A percentile compares a stretch with the other conserved stretches of the same genome.
phyloP scores from a whole-genome alignment of 2,888 invertebrate species.

The Teleiodes luculella region DNA sequence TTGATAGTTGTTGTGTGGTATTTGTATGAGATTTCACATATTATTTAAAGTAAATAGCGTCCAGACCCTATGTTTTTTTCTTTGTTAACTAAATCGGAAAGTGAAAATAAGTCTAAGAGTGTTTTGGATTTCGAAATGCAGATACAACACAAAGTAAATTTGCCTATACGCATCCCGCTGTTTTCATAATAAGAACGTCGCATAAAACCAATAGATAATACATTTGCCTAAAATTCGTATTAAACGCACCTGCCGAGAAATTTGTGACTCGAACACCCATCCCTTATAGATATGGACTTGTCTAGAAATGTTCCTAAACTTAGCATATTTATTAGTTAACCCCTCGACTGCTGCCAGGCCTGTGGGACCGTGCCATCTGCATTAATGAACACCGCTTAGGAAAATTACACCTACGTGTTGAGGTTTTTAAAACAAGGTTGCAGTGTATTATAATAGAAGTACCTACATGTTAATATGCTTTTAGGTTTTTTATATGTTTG shows the following conservation, averaged over 20 bases:
- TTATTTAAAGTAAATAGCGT: too few species aligned
- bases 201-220: conserved; percentile 26
- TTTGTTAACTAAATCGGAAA: too few species aligned
- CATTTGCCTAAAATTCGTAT: conserved; percentile 62
- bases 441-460: too few species aligned
- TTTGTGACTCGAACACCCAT: conserved; percentile 52
- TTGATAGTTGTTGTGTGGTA: too few species aligned
- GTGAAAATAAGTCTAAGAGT: neutral
- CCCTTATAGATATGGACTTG: conserved; percentile 60
- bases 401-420: too few species aligned
- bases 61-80: too few species aligned
- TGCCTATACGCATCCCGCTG: conserved; percentile 9
- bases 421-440: too few species aligned
- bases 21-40: too few species aligned
- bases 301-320: conserved; percentile 62
- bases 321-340: conserved; percentile 68
- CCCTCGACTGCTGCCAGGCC: conserved; percentile 18
- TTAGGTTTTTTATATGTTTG: too few species aligned
- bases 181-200: conserved; percentile 26
- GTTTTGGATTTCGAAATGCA: neutral
- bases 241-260: conserved; percentile 58
- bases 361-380: neutral
- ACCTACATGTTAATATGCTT: too few species aligned
- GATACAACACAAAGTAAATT: too few species aligned
- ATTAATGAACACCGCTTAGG: too few species aligned